Evolutionary conservation across 2,113 vertebrate genomes (phyloP), one percentile per base, ranked within the genome.

Genomic region (Rhegmatorhina hoffmannsi): DNA sequence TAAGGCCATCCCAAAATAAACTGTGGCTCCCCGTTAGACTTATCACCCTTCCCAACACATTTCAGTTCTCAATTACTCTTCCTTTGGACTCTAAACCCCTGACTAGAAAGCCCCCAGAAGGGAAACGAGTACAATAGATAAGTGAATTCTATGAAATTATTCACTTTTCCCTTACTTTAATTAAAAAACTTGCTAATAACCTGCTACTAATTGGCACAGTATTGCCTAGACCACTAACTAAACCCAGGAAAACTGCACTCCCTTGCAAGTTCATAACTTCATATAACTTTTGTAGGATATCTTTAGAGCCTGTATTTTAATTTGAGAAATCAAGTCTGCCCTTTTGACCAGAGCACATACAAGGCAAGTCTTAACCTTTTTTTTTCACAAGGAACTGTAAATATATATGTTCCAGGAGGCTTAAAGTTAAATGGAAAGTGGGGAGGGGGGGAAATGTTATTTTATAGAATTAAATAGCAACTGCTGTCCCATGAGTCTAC

Each of bases 131-230:
- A 93, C 20, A 82, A 87, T 1, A 23, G 18, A 53, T 34, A 86
- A 77, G 44, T 72, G 40, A 53, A 87, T 87, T 93, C 63, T 56
- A 67, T 49, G 59, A 83, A 90, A 92, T 74, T 47, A 83, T 55
- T 94, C 33, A 44, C 40, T 94, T 94, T 94, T 44, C 24, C 50
- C 7, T 25, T 40, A n/a, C 13, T 90, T 82, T 55, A 91, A 90
- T 95, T 96, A 59, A 91, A 59, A 73, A 91, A 88, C 5, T 77
- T 91, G 28, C 59, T 91, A 91, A 90, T 81, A 84, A 83, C 44
- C 28, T 72, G 17, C n/a, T 67, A 75, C 52, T 88, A 74, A 77
- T 83, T 38, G 84, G 38, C 52, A 93, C 20, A 87, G 50, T 59
- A 77, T 7, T 70, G 68, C 46, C 34, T 33, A 55, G 10, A 74